Percentiles rank a stretch among this genome's conserved stretches.
Conservation (phyloP, 2,113 vertebrate genomes). For the Camelus bactrianus region DNA sequence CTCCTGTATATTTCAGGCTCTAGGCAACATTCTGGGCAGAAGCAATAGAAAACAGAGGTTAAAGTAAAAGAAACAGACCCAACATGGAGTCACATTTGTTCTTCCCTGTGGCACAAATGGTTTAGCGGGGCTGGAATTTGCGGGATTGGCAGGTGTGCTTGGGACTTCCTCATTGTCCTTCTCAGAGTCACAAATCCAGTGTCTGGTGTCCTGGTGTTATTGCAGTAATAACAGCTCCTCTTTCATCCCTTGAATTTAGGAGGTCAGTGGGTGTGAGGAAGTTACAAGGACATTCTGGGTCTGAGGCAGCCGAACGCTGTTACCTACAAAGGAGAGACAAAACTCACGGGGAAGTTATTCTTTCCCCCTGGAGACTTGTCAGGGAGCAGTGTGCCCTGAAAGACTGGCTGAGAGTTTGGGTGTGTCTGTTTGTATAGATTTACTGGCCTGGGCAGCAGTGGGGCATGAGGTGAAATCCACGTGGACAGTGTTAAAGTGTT, state of each 20-base stretch:
- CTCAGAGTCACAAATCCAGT: neutral
- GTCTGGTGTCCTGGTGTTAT: neutral
- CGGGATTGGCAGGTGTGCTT: accelerated
- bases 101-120: neutral
- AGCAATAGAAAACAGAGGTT: neutral
- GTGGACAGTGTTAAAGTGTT: neutral
- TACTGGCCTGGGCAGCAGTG: neutral
- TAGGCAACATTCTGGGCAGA: neutral
- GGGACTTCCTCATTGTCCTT: neutral
- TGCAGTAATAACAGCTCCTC: neutral
- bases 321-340: neutral
- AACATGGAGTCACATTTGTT: neutral
- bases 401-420: neutral
- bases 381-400: neutral
- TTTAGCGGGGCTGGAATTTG: neutral
- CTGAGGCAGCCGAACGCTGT: neutral
- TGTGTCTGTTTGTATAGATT: too few species aligned
- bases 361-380: neutral
- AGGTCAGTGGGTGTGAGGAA: neutral
- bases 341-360: neutral
- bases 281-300: neutral
- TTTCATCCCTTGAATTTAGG: neutral
- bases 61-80: neutral
- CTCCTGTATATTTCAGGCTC: neutral
- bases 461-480: neutral